phyloP scores from a whole-genome alignment of 2,888 invertebrate genomes.

The Coenonympha arcania region DNA sequence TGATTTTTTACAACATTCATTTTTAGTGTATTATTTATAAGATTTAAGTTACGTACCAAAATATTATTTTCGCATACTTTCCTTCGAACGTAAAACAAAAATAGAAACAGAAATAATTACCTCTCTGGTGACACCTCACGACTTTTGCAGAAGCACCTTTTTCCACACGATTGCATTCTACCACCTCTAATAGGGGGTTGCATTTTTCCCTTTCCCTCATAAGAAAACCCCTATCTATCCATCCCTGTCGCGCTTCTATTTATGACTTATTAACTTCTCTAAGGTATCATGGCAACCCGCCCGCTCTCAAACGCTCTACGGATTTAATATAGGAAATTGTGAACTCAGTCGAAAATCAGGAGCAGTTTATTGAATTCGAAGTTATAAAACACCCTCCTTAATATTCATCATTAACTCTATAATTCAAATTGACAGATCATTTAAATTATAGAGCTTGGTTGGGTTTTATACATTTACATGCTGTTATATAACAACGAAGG shows the following conservation, averaged over 20 bases:
- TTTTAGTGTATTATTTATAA: no score
- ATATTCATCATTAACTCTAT: conserved; percentile 22
- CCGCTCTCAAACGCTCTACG: conserved; percentile 41
- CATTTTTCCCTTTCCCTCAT: conserved; percentile 41
- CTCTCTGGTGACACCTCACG: conserved; percentile 19
- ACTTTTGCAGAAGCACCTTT: conserved; percentile 61
- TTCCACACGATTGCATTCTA: conserved; percentile 69
- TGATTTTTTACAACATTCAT: no score
- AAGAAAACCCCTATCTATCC: conserved; percentile 29
- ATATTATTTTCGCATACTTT: background rate
- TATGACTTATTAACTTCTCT: conserved; percentile 74
- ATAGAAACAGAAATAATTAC: conserved; percentile 11
- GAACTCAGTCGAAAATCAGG: conserved; percentile 59
- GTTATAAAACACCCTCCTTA: conserved; percentile 24
- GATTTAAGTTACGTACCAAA: no score
- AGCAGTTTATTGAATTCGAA: conserved; percentile 66
- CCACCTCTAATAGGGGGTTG: conserved; percentile 58
- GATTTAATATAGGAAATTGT: conserved; percentile 73
- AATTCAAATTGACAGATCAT: conserved; percentile 7
- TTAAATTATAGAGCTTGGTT: background rate
- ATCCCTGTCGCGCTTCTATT: conserved; percentile 56
- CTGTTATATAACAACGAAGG: no score
- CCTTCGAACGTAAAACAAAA: background rate
- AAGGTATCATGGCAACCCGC: conserved; percentile 72
- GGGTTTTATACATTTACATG: no score